phyloP scores from a whole-genome alignment of 2,888 invertebrate species.

The Ochropleura leucogaster region DNA sequence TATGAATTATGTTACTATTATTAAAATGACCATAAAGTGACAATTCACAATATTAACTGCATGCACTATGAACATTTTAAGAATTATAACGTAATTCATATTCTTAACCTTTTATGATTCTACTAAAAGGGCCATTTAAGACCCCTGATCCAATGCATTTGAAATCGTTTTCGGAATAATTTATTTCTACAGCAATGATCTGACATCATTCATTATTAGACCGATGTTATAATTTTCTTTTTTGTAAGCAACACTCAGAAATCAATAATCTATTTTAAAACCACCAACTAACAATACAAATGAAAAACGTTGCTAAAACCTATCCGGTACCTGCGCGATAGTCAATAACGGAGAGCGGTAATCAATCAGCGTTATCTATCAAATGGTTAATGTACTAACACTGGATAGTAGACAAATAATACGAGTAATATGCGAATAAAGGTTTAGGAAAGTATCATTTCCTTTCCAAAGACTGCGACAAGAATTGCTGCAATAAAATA shows the following conservation, averaged over 20 bases:
- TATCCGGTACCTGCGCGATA: not conserved
- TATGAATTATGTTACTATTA: too few relatives aligned
- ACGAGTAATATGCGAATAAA: conserved; percentile 9
- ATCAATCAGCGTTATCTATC: conserved; percentile 39
- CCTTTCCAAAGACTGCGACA: too few relatives aligned
- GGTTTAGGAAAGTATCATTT: not conserved
- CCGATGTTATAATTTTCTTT: not conserved
- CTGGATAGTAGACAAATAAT: conserved; percentile 22
- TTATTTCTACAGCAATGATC: not conserved
- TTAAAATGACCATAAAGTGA: too few relatives aligned
- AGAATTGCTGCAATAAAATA: too few relatives aligned
- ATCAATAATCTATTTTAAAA: conserved; percentile 25
- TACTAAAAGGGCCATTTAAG: too few relatives aligned
- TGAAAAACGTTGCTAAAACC: conserved; percentile 19
- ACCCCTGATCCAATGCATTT: not conserved
- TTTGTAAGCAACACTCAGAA: not conserved
- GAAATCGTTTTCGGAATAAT: not conserved
- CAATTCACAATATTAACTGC: too few relatives aligned
- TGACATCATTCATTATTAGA: not conserved
- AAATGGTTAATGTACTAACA: conserved; percentile 33
- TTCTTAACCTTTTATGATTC: too few relatives aligned
- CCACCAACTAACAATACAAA: conserved; percentile 12
- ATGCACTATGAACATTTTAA: too few relatives aligned
- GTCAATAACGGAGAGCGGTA: conserved; percentile 20
- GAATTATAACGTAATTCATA: too few relatives aligned